Evolutionary conservation across 2,888 invertebrate species (phyloP), one percentile per base, ranked within the genome.

Genomic region (Cyrtodaria siliqua): DNA sequence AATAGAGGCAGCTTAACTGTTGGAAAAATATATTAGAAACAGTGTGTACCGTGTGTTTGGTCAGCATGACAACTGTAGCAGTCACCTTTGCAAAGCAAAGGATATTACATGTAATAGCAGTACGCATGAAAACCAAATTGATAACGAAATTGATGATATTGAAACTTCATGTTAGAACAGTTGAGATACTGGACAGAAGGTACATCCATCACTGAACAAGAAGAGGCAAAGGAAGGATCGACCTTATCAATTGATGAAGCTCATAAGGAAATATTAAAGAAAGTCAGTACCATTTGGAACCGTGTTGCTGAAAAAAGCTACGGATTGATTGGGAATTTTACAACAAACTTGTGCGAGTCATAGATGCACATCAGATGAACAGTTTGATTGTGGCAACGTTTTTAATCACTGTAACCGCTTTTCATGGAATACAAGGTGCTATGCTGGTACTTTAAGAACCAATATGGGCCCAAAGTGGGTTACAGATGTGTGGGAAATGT

Each of bases 351-450:
- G 8, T 38, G 40, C 16, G 40, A 38, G 16, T 12, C 38, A 23
- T 82, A 75, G 79, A 79, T 78, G 84, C 56, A 52, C 23, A 72
- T 81, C 12, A 18, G 79, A 1, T 38, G 53, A 79, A n/a, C n/a
- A 81, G 52, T 83, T 79, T 77, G 81, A 82, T 63, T 79, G 79
- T 14, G 81, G 77, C 9, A 81, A 81, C 33, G 53, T 79, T 8
- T 52, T 60, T 12, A 77, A 82, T 47, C 49, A 61, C 1, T 74
- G 77, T 53, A 56, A 73, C 23, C 0, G 76, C 14, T 76, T 73
- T 2, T 77, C 83, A 16, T 83, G 79, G 81, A 69, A 77, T 40
- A 61, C 66, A 1, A 50, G 83, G 12, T 80, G 76, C 55, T 81
- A 70, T 79, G 79, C 69, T 26, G 79, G 64, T 6, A 63, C 47